Conservation (phyloP, 2,888 invertebrate genomes). For the Drosophila limbata region DNA sequence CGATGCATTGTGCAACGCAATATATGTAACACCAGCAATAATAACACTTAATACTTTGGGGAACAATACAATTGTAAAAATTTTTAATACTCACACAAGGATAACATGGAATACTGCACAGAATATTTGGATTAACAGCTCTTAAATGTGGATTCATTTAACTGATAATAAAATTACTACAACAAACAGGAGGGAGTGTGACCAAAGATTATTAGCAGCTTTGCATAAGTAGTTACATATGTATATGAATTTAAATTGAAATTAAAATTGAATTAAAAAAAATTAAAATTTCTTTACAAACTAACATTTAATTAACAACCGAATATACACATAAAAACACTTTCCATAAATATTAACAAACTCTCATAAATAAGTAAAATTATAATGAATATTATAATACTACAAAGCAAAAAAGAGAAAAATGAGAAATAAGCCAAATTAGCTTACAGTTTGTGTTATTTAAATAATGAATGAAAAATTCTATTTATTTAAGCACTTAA, state of each 20-base stretch:
- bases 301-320: not conserved
- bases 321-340: not conserved
- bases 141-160: not conserved
- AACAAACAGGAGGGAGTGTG: not conserved
- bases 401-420: not conserved
- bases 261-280: too few species aligned
- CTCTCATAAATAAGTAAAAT: not conserved
- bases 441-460: too few species aligned
- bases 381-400: not conserved
- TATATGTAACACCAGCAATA: not conserved
- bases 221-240: too few species aligned
- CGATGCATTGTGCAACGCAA: conserved; percentile 15
- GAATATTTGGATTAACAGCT: conserved; percentile 10
- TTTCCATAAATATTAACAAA: not conserved
- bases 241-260: too few species aligned
- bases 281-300: too few species aligned
- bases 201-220: conserved; percentile 3
- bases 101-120: not conserved
- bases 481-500: too few species aligned
- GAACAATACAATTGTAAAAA: conserved; percentile 7
- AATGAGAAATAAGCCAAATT: not conserved
- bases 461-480: too few species aligned
- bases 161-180: not conserved
- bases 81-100: not conserved
- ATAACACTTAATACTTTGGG: not conserved